These are phyloP conservation scores for Stegodyphus mimosarum DNA, from an alignment of 1,140 invertebrate species.

Conservation along the genomic window DNA sequence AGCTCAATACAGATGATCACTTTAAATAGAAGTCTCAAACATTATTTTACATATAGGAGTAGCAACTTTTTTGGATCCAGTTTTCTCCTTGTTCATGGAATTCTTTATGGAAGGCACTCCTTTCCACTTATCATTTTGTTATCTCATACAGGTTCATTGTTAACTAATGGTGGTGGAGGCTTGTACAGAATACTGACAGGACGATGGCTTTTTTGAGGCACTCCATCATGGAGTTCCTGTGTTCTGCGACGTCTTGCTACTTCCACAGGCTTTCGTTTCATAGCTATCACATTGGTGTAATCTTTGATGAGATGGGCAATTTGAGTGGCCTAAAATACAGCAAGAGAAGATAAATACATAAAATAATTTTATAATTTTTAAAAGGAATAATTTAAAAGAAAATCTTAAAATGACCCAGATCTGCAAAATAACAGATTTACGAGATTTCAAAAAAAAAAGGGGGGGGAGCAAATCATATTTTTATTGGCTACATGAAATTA, in stretches of 20 bases:
- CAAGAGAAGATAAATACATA: too few species aligned
- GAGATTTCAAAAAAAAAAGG: too few species aligned
- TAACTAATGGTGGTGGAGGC: conserved; percentile 58
- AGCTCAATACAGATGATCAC: not conserved
- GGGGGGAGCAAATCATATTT: too few species aligned
- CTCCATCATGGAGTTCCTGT: conserved; percentile 49
- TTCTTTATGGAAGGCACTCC: conserved; percentile 44
- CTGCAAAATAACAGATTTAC: too few species aligned
- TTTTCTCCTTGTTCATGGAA: not conserved
- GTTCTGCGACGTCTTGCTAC: conserved; percentile 44
- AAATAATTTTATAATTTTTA: too few species aligned
- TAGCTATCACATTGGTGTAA: conserved; percentile 72
- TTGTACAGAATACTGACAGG: conserved; percentile 63
- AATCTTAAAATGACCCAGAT: too few species aligned
- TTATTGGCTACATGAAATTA: too few species aligned
- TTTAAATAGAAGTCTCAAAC: not conserved
- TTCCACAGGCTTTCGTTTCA: conserved; percentile 59
- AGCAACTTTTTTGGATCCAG: not conserved
- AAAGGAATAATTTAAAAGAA: too few species aligned
- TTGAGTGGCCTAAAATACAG: conserved; percentile 82
- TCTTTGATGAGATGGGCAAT: conserved; percentile 93
- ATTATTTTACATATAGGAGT: not conserved
- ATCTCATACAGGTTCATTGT: conserved; percentile 39
- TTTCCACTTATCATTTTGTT: conserved; percentile 1
- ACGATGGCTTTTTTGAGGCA: conserved; percentile 45